Evolutionary conservation across 2,797 vertebrate genomes (phyloP), one percentile per base, ranked within the genome.

Genomic region (Alcedo quadribrachys): DNA sequence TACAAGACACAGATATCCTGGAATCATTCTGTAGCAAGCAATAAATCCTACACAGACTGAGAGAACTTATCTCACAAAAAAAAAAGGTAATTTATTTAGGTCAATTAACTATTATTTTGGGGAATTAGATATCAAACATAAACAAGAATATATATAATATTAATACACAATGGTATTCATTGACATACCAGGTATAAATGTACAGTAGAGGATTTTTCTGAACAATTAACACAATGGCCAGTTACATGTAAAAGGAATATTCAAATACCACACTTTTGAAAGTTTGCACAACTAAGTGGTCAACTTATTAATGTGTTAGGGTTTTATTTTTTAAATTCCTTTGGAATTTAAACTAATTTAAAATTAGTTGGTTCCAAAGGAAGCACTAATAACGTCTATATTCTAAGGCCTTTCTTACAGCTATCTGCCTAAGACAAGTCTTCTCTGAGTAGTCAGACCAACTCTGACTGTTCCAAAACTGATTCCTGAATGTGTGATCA

Each of bases 61-160:
- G 45, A 90, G 24, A 87, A 91, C 2, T 50, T 63, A 33, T 76
- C 60, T 84, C 67, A 84, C 11, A n/a, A 79, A 90, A 85, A 91
- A 91, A 87, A 88, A 82, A 70, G 2, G 55, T 60, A 65, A 89
- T 96, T 96, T 95, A 96, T 96, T 97, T 60, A 89, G 40, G 43
- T 90, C 18, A 83, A 73, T 85, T 70, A 74, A 71, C 27, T 67
- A 54, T 60, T 75, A 67, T 77, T 82, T 81, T 12, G 5, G 48
- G 57, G 46, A 85, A 85, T 74, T 85, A 90, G 45, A 69, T 71
- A 89, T 77, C 28, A 92, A 94, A 85, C 42, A 90, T 83, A 93
- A 83, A 85, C 76, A 92, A 87, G 42, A 77, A 60, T 77, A 92
- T 50, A 86, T 8, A 85, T 4, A 55, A 33, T 85, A 88, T 92